Evolutionary conservation across 2,113 vertebrate species (phyloP).

Genomic region (Lophotis ruficrista): DNA sequence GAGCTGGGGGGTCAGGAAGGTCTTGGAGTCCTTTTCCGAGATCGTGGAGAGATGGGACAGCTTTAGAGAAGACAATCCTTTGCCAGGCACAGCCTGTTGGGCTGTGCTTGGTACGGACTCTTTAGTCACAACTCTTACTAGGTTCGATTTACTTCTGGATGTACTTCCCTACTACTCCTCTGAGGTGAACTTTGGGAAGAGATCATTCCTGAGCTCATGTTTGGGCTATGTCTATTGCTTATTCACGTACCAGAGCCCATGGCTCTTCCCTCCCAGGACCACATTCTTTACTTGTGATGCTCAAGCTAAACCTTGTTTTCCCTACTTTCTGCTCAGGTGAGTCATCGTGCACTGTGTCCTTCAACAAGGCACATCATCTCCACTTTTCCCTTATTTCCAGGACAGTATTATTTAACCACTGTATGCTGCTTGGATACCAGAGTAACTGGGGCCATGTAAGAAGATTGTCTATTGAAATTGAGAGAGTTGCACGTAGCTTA

Average conservation of each 20-base stretch:
- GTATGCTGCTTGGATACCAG: not conserved
- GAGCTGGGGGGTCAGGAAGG: not conserved
- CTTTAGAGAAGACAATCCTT: not conserved
- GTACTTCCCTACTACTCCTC: not conserved
- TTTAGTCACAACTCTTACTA: not conserved
- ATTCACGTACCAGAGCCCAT: not conserved
- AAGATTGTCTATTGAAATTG: not conserved
- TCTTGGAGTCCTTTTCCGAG: not conserved
- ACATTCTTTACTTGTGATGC: not conserved
- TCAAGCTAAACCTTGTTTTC: not conserved
- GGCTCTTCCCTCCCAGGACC: not conserved
- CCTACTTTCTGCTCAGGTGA: not conserved
- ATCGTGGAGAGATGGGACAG: not conserved
- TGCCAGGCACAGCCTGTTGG: not conserved
- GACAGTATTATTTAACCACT: not conserved
- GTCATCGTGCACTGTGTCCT: not conserved
- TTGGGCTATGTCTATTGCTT: not conserved
- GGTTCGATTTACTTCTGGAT: not conserved
- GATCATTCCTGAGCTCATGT: not conserved
- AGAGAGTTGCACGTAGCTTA: not conserved
- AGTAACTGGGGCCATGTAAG: not conserved
- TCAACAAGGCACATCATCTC: not conserved
- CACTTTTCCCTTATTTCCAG: not conserved
- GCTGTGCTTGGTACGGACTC: rapidly evolving
- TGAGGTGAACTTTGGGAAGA: not conserved